phyloP scores from a whole-genome alignment of 2,113 vertebrate species.

The Vanacampus margaritifer region DNA sequence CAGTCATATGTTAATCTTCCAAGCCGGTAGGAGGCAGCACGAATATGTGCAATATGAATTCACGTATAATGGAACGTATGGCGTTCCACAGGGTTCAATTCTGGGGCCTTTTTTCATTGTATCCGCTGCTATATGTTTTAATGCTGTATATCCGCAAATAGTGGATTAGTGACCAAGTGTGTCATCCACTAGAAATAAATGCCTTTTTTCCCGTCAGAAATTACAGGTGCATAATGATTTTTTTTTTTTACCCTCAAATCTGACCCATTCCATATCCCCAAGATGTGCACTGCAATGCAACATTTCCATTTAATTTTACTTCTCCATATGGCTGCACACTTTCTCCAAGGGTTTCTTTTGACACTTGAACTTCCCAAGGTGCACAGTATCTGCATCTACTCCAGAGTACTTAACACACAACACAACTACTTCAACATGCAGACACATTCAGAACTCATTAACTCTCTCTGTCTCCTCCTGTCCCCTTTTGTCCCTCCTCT shows the following conservation, averaged over 20 bases:
- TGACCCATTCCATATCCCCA: constrained; percentile 6
- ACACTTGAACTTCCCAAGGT: constrained; percentile 16
- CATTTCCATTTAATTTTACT: constrained; percentile 2
- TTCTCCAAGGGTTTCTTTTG: not conserved
- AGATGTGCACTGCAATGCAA: not conserved
- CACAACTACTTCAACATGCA: constrained; percentile 47
- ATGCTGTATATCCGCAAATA: not conserved
- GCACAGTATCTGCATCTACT: constrained; percentile 22
- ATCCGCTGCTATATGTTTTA: not conserved
- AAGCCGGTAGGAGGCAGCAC: too few relatives aligned
- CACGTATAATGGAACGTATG: too few relatives aligned
- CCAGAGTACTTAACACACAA: constrained; percentile 27
- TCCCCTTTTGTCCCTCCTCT: constrained; percentile 21
- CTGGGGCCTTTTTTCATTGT: not conserved
- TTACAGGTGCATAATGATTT: not conserved
- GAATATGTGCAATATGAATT: too few relatives aligned
- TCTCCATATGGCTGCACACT: not conserved
- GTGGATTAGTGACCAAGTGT: not conserved
- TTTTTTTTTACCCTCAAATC: not conserved
- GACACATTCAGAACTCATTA: constrained; percentile 57
- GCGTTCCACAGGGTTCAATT: too few relatives aligned
- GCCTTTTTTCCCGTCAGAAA: not conserved
- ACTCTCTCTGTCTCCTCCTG: constrained; percentile 34
- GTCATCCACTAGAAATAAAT: not conserved
- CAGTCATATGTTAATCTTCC: too few relatives aligned